Conservation (phyloP, 1,140 invertebrate species). For the Platyscapa corneri region DNA sequence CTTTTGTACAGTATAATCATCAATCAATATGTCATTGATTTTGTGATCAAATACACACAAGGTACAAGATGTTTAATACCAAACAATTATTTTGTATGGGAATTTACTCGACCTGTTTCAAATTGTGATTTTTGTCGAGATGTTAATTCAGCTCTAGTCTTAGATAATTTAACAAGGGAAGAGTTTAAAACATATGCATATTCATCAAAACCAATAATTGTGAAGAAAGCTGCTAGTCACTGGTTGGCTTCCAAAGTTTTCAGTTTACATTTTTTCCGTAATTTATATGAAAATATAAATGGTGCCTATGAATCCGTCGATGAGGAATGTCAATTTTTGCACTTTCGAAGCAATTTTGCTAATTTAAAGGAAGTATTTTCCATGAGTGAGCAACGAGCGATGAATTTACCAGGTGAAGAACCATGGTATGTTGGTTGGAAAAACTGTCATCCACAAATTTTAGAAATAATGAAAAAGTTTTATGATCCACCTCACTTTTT, state of each 20-base stretch:
- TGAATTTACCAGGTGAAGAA: conserved; percentile 77
- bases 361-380: conserved; percentile 85
- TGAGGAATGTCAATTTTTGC: conserved; percentile 91
- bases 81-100: conserved; percentile 90
- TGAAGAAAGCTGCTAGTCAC: conserved; percentile 83
- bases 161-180: conserved; percentile 81
- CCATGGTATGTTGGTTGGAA: conserved; percentile 96
- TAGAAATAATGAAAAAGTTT: conserved; percentile 84
- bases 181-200: conserved; percentile 85
- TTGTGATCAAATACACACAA: conserved; percentile 57
- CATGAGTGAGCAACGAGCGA: conserved; percentile 81
- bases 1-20: conserved; percentile 54
- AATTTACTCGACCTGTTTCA: conserved; percentile 87
- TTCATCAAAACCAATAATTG: conserved; percentile 85
- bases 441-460: conserved; percentile 88
- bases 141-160: conserved; percentile 77
- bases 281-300: conserved; percentile 80
- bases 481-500: conserved; percentile 91
- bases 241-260: conserved; percentile 86
- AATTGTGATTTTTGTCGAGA: conserved; percentile 84
- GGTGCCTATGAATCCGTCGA: conserved; percentile 81
- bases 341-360: conserved; percentile 90
- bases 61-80: conserved; percentile 79
- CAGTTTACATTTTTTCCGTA: conserved; percentile 84
- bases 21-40: conserved; percentile 52